Conservation (phyloP, 2,888 invertebrate species). For the Lasioglossum zephyrum region DNA sequence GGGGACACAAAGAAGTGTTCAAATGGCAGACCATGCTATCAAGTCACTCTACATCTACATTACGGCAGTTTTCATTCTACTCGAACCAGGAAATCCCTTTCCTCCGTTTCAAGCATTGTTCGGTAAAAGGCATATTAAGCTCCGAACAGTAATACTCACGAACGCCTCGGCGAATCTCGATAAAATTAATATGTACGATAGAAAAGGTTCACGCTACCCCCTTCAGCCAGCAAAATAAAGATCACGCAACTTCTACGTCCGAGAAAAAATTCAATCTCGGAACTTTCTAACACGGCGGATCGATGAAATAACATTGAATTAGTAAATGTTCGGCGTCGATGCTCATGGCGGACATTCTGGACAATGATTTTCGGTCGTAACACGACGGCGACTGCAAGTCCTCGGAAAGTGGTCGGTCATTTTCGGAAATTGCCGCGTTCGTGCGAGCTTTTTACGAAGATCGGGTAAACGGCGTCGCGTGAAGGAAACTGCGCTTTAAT, state of each 20-base stretch:
- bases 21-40: not conserved
- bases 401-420: not conserved
- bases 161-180: not conserved
- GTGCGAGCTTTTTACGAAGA: constrained; percentile 56
- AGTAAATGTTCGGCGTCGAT: not conserved
- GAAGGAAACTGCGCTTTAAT: constrained; percentile 57
- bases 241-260: not conserved
- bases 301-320: constrained; percentile 28
- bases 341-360: not conserved
- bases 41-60: not conserved
- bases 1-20: not conserved
- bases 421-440: constrained; percentile 21
- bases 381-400: not conserved
- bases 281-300: not conserved
- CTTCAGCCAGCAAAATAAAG: not conserved
- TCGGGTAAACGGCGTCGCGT: constrained; percentile 66
- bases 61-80: not conserved
- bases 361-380: not conserved
- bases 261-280: constrained; percentile 3
- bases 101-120: too few relatives aligned
- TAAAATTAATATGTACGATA: not conserved
- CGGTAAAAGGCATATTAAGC: too few relatives aligned
- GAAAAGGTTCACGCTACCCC: constrained; percentile 3
- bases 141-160: not conserved
- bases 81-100: too few relatives aligned